Evolutionary conservation across 1,140 invertebrate genomes (phyloP).

Genomic region (Lucilia sericata): DNA sequence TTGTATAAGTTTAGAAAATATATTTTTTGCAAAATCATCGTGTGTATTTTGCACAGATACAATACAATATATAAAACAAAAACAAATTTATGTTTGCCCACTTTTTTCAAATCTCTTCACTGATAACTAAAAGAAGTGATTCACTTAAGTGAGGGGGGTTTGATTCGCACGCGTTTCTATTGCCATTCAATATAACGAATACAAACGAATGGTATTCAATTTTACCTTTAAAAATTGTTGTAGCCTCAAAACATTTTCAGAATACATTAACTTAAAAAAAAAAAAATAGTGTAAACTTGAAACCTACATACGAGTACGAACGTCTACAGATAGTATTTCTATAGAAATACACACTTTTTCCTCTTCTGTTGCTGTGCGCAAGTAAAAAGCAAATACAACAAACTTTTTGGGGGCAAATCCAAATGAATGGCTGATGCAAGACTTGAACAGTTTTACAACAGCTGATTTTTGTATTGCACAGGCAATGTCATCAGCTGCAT

Average conservation of each 20-base stretch:
- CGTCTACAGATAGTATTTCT: too few relatives aligned
- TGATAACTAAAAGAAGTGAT: neutral
- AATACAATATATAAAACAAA: neutral
- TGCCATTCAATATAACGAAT: neutral
- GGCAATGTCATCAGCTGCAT: neutral
- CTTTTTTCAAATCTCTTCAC: neutral
- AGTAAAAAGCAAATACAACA: neutral
- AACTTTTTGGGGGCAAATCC: constrained; percentile 3
- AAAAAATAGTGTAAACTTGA: constrained; percentile 7
- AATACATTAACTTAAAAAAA: neutral
- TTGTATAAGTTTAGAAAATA: neutral
- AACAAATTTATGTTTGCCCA: neutral
- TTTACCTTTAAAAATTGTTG: neutral
- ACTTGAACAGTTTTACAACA: neutral
- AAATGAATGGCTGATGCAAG: neutral
- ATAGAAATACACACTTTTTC: neutral
- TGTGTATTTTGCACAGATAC: neutral
- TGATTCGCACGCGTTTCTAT: neutral
- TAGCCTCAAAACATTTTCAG: neutral
- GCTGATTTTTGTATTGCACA: constrained; percentile 3
- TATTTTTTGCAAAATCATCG: neutral
- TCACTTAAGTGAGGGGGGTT: neutral
- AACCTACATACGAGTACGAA: neutral
- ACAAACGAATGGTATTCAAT: neutral
- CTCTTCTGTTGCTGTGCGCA: neutral